These are phyloP conservation scores for Dunckerocampus dactyliophorus DNA, from an alignment of 2,113 vertebrate genomes.

Conservation along the genomic window DNA sequence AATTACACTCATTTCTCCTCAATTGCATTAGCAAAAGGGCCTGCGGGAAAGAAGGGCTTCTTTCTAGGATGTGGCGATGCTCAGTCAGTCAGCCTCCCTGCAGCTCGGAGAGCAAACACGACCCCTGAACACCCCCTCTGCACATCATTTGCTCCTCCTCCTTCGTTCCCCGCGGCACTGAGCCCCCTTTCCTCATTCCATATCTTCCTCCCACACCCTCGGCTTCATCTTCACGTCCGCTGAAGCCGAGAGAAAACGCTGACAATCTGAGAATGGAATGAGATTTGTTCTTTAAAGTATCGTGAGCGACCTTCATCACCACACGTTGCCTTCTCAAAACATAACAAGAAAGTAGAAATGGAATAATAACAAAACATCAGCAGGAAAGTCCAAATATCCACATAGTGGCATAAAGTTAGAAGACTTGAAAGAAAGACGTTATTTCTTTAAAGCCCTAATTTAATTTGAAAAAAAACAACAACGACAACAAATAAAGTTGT, in stretches of 20 bases:
- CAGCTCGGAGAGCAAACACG: slow-evolving; percentile 57
- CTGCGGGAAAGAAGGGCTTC: slow-evolving; percentile 64
- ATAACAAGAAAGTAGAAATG: too few relatives aligned
- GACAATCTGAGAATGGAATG: neutral
- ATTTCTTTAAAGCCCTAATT: too few relatives aligned
- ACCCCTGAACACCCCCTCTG: slow-evolving; percentile 46
- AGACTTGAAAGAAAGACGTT: too few relatives aligned
- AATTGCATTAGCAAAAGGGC: slow-evolving; percentile 68
- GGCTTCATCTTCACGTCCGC: slow-evolving; percentile 24
- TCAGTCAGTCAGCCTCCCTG: slow-evolving; percentile 39
- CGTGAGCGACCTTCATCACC: too few relatives aligned
- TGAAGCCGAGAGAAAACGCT: slow-evolving; percentile 27
- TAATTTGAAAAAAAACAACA: too few relatives aligned
- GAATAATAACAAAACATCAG: too few relatives aligned
- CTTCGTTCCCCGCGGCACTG: slow-evolving; percentile 39
- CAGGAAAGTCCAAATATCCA: too few relatives aligned
- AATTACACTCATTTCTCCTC: slow-evolving; percentile 73
- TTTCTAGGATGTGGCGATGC: slow-evolving; percentile 54
- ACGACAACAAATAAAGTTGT: too few relatives aligned
- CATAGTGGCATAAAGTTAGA: too few relatives aligned
- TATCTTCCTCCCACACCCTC: slow-evolving; percentile 53
- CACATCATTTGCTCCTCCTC: slow-evolving; percentile 28
- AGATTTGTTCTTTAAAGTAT: neutral
- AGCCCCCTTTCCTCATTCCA: slow-evolving; percentile 47
- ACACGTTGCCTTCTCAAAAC: too few relatives aligned